Evolutionary conservation across 2,113 vertebrate genomes (phyloP).

Genomic region (Syngnathus scovelli): DNA sequence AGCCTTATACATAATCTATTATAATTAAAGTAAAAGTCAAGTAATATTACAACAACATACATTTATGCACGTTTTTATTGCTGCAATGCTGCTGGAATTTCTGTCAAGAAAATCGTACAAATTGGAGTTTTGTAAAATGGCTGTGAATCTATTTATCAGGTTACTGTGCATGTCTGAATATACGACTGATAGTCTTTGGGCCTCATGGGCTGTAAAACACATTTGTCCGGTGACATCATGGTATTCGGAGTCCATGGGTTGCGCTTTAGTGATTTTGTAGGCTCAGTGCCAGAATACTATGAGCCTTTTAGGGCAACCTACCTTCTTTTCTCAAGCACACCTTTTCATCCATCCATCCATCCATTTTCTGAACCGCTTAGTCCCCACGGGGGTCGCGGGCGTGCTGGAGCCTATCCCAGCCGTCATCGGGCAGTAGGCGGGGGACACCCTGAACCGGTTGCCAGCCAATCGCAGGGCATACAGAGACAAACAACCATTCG

Average conservation of each 20-base stretch:
- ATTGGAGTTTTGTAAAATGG: conserved; percentile 10
- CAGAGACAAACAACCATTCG: too few species aligned
- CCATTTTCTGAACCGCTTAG: too few species aligned
- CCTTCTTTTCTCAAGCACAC: conserved; percentile 37
- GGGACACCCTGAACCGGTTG: too few species aligned
- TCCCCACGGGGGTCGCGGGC: too few species aligned
- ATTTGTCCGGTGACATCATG: conserved; percentile 56
- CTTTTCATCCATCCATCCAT: too few species aligned
- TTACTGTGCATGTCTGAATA: conserved; percentile 17
- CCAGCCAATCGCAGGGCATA: too few species aligned
- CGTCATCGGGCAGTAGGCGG: too few species aligned
- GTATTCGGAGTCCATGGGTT: conserved; percentile 30
- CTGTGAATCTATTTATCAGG: conserved; percentile 22
- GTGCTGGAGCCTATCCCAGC: too few species aligned
- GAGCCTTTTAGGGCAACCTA: conserved; percentile 33
- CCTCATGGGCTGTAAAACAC: conserved; percentile 44
- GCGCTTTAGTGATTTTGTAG: conserved; percentile 50
- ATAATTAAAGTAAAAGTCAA: neutral
- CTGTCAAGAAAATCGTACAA: neutral
- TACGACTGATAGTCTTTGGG: conserved; percentile 56
- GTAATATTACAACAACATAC: neutral
- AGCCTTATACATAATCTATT: conserved; percentile 4
- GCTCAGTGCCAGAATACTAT: conserved; percentile 57
- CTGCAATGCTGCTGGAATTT: conserved; percentile 1
- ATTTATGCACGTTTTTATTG: neutral